Percentiles rank a stretch among this genome's conserved stretches.
phyloP scores from a whole-genome alignment of 2,113 vertebrate genomes.

The Istiophorus platypterus region DNA sequence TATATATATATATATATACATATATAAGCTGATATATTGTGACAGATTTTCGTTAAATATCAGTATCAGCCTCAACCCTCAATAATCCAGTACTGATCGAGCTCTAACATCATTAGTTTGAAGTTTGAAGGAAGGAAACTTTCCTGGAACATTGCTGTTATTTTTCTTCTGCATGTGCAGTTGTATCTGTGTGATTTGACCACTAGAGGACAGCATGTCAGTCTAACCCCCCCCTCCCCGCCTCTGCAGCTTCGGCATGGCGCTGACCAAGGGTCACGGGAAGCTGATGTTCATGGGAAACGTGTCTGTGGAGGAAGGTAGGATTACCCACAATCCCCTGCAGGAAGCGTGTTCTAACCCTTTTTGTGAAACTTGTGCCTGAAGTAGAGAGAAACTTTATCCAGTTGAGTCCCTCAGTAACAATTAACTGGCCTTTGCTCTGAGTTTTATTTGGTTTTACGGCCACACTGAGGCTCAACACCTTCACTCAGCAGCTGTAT shows the following conservation, averaged over 20 bases:
- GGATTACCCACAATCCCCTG: constrained; percentile 29
- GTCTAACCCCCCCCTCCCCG: background rate
- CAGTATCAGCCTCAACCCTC: too few species aligned
- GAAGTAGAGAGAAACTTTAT: background rate
- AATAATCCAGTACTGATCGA: too few species aligned
- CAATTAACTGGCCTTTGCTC: background rate
- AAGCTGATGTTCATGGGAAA: constrained; percentile 90
- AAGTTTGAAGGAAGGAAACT: too few species aligned
- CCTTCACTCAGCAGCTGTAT: background rate
- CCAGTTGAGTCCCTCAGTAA: background rate
- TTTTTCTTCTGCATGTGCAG: background rate
- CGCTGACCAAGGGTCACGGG: constrained; percentile 90
- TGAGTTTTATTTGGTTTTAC: too few species aligned
- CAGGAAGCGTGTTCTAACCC: background rate
- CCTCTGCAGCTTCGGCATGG: constrained; percentile 90
- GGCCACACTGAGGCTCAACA: too few species aligned
- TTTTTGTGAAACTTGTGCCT: background rate
- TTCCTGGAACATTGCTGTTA: too few species aligned
- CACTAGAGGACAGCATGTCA: constrained; percentile 30
- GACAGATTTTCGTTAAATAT: too few species aligned
- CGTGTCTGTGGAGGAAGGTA: constrained; percentile 96
- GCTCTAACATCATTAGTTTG: too few species aligned
- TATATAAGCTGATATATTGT: too few species aligned
- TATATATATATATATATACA: too few species aligned
- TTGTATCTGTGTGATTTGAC: background rate